Base-by-base conservation (phyloP, 2,888 invertebrate species). In the Cheilosia vulpina region DNA sequence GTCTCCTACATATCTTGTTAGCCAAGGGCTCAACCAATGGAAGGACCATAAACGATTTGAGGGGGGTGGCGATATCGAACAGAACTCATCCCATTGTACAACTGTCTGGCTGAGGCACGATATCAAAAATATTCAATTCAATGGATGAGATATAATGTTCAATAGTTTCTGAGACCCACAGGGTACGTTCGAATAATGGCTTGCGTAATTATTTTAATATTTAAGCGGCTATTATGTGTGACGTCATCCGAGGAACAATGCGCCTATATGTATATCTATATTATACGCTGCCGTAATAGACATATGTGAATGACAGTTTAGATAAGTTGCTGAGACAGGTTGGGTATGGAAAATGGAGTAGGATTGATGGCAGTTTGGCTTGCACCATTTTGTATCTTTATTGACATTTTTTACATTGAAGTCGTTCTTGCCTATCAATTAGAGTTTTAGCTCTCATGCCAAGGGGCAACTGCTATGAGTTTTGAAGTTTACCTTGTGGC, bases 1-100 rank as follows among this genome's bases (percentile, higher is more conserved):
- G 85, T 85, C 85, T 85, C 72, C 72, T 66, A 79, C 81, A 72
- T 81, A 76, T 80, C 81, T 85, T 85, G 75, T 68, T 69, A 43
- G 80, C 50, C 52, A 27, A 5, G 58, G 75, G 57, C 43, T 72
- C 24, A 62, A 79, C 31, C 13, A 63, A 69, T 63, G 50, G 11
- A 68, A 66, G 57, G 72, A 69, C 76, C 53, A 45, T 68, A 77
- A 81, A 52, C 58, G 78, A 63, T 65, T 58, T 38, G 47, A 50
- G 13, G 4, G 31, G 9, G 31, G 31, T 66, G 43, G 24, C 17
- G 50, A 24, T 60, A 84, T 21, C 63, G 69, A 57, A 41, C 31
- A 57, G 24, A 58, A 63, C 65, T 76, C 76, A 77, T 85, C 76
- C 34, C 58, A 53, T 68, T 53, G 65, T 69, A 52, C 34, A 9